A percentile compares a stretch with the other conserved stretches of the same genome.
phyloP scores from a whole-genome alignment of 1,140 invertebrate species.

The Plodia interpunctella region DNA sequence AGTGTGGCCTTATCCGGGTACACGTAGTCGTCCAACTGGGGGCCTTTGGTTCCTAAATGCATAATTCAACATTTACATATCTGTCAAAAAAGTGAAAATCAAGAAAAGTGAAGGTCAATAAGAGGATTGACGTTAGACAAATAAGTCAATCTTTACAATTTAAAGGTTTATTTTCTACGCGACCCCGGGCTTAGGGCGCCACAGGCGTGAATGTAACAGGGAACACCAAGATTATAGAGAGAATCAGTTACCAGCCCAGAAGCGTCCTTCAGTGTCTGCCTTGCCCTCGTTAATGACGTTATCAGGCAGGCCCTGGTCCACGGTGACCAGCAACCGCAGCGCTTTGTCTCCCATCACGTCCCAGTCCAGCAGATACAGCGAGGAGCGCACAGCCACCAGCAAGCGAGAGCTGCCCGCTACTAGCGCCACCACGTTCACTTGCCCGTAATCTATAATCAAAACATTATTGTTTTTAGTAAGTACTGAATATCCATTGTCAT shows the following conservation, averaged over 20 bases:
- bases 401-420: conserved; percentile 35
- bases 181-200: too few species aligned
- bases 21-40: conserved; percentile 46
- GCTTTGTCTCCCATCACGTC: conserved; percentile 37
- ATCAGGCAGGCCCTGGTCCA: conserved; percentile 48
- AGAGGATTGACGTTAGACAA: too few species aligned
- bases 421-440: conserved; percentile 49
- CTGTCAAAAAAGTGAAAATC: too few species aligned
- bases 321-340: conserved; percentile 37
- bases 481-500: too few species aligned
- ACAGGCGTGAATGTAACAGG: too few species aligned
- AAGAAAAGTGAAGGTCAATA: too few species aligned
- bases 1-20: conserved; percentile 42
- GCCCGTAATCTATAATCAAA: conserved; percentile 42
- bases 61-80: too few species aligned
- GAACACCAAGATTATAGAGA: too few species aligned
- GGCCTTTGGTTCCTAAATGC: conserved; percentile 54
- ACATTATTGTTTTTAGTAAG: neutral
- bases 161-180: too few species aligned
- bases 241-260: conserved; percentile 45
- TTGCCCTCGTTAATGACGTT: conserved; percentile 62
- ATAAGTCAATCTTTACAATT: too few species aligned
- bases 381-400: conserved; percentile 45
- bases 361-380: conserved; percentile 52
- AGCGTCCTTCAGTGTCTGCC: conserved; percentile 44